phyloP scores from a whole-genome alignment of 2,888 invertebrate species.

The Campoletis raptor region DNA sequence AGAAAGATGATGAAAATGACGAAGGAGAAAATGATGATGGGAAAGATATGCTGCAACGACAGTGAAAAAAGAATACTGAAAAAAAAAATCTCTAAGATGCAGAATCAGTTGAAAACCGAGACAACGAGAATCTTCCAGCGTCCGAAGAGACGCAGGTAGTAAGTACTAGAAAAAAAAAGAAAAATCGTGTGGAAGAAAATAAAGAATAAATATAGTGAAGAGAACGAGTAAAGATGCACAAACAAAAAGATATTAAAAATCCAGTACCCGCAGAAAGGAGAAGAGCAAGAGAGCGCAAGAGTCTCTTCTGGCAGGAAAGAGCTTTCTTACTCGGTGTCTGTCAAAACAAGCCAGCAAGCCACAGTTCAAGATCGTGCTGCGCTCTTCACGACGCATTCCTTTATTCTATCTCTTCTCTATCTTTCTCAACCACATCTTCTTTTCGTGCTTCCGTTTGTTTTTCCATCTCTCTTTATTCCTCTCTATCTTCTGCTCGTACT shows the following conservation, averaged over 20 bases:
- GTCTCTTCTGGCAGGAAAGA: conserved; percentile 31
- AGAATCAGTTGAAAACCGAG: conserved; percentile 1
- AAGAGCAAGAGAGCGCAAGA: conserved; percentile 32
- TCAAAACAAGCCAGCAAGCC: conserved; percentile 77
- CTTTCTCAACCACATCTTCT: conserved; percentile 58
- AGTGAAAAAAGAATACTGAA: background rate
- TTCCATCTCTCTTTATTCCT: conserved; percentile 32
- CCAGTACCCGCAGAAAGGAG: conserved; percentile 9
- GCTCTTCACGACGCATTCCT: conserved; percentile 54
- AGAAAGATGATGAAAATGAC: conserved; percentile 29
- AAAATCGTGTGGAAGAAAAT: conserved; percentile 17
- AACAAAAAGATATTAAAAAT: conserved; percentile 68
- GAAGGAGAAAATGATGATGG: conserved; percentile 28
- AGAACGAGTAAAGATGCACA: conserved; percentile 72
- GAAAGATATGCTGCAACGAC: conserved; percentile 38
- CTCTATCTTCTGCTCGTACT: background rate
- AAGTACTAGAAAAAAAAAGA: background rate
- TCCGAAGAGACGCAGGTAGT: background rate
- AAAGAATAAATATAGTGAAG: conserved; percentile 67
- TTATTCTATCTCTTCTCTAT: conserved; percentile 36
- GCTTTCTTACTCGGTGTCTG: conserved; percentile 76
- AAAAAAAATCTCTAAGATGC: background rate
- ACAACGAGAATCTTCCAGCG: background rate
- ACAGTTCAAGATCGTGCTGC: conserved; percentile 43
- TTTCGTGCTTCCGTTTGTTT: conserved; percentile 14